Conservation (phyloP, 1,140 invertebrate species). For the Bacillus rossius region DNA sequence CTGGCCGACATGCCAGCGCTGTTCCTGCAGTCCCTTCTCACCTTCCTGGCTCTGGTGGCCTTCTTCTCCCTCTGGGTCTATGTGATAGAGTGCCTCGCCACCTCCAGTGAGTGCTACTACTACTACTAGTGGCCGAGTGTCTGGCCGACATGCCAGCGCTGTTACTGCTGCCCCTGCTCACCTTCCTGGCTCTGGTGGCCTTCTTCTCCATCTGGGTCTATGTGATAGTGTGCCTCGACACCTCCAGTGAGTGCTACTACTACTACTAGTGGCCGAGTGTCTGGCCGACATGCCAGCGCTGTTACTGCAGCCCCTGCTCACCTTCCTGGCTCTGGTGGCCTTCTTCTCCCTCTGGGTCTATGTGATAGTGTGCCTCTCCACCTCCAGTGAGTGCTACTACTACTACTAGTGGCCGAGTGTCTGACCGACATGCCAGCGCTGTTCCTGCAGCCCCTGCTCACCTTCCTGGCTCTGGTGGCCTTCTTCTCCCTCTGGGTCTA, state of each 20-base stretch:
- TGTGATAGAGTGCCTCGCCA: slow-evolving; percentile 66
- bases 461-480: slow-evolving; percentile 67
- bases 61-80: slow-evolving; percentile 84
- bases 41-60: slow-evolving; percentile 67
- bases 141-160: slow-evolving; percentile 77
- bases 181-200: slow-evolving; percentile 67
- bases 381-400: slow-evolving; percentile 64
- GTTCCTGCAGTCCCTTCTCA: slow-evolving; percentile 81
- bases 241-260: slow-evolving; percentile 64
- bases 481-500: slow-evolving; percentile 84
- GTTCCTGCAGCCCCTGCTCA: slow-evolving; percentile 81
- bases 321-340: slow-evolving; percentile 67
- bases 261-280: too few relatives aligned
- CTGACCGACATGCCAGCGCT: slow-evolving; percentile 77
- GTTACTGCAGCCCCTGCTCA: slow-evolving; percentile 81
- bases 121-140: too few relatives aligned
- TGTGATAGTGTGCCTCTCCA: slow-evolving; percentile 65
- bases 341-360: slow-evolving; percentile 84
- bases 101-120: slow-evolving; percentile 64
- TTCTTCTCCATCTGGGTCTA: slow-evolving; percentile 84
- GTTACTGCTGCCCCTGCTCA: slow-evolving; percentile 81
- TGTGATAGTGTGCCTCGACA: slow-evolving; percentile 66
- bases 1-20: slow-evolving; percentile 77
- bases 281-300: slow-evolving; percentile 77
- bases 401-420: too few relatives aligned